Base-by-base conservation (phyloP, 2,113 vertebrate species). In the Nycticebus coucang region DNA sequence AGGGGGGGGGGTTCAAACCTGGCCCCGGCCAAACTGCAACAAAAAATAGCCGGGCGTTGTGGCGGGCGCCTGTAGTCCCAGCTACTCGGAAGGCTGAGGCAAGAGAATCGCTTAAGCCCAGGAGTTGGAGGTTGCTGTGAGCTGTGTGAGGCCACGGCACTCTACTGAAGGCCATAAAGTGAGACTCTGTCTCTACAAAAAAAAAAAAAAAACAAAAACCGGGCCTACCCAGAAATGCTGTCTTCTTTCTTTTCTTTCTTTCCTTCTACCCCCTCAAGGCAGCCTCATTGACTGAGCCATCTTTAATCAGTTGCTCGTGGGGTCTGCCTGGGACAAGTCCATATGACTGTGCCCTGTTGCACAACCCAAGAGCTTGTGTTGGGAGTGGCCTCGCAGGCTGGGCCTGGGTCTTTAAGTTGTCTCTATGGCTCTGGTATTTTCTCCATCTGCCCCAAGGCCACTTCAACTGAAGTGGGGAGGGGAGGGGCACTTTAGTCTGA, bases 401-500 rank as follows among this genome's bases (percentile, higher is more conserved):
- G 18, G 35, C 11, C 10, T 50, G 45, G 45, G 45, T 50, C 45
- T 50, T 50, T 13, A 62, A 53, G 59, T 19, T 66, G 24, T 66
- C 87, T 89, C 1, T 14, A 30, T 37, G 66, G 24, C 59, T 78
- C 81, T 91, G 7, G 84, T 7, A 15, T 74, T 72, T 41, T 74
- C 24, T 82, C 64, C 22, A 53, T 59, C 33, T 19, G 15, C 30
- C 24, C 22, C 59, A 57, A 30, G 30, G 50, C 28, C 18, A 3
- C 75, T 72, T 95, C 72, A 82, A 11, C 66, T 77, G 30, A 87
- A 21, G 62, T 62, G 12, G 53, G 37, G 21, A 69, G 45, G 57
- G 12, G 28, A 72, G 17, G 83, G 35, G 4, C n/a, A 60, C 41
- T 90, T 86, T 89, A 64, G 45, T 92, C 78, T 97, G 93, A 95